Base-by-base conservation (phyloP, 2,113 vertebrate species). In the Percina caprodes region DNA sequence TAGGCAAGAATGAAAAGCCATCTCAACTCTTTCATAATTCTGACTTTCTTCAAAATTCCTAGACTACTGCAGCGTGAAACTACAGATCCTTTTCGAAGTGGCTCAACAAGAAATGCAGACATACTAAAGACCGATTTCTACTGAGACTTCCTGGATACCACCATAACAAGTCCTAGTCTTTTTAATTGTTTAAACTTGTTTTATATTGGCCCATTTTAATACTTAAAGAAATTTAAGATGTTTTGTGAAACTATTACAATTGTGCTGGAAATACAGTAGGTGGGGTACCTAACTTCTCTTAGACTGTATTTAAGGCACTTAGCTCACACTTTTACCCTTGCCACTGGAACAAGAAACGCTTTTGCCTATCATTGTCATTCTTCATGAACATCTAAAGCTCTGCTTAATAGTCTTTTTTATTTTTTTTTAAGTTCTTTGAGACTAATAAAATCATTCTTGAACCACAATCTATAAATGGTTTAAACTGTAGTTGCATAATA, bases 1-100 rank as follows among this genome's bases (percentile, higher is more conserved):
- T 35, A 55, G 30, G 16, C 0, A 55, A 5, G 30, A 45, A 23
- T 49, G 26, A 49, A 76, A 65, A 83, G 15, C 14, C 42, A 13
- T 33, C 23, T 75, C 11, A 60, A 21, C 26, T 66, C 19, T 21
- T 42, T n/a, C 2, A 66, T 74, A 19, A 68, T 39, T 62, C 59
- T 54, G 19, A 65, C 48, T 76, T 5, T 80, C 46, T 24, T 21
- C 42, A 2, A 30, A 45, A 11, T 72, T 67, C 30, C 26, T 74
- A 96, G 95, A 95, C 24, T 88, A 81, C 62, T 92, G 84, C 80
- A 92, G 87, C 78, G 87, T 33, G 39, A 80, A 94, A 24, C 85
- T 95, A 12, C 95, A 96, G 91, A 94, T 95, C 81, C 91, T 96
- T 5, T 59, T 96, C 3, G 93, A 95, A 67, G 95, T 96, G 88